A percentile compares a stretch with the other conserved stretches of the same genome.
Evolutionary conservation across 2,113 vertebrate genomes (phyloP).

Genomic region (Pampusana beccarii): DNA sequence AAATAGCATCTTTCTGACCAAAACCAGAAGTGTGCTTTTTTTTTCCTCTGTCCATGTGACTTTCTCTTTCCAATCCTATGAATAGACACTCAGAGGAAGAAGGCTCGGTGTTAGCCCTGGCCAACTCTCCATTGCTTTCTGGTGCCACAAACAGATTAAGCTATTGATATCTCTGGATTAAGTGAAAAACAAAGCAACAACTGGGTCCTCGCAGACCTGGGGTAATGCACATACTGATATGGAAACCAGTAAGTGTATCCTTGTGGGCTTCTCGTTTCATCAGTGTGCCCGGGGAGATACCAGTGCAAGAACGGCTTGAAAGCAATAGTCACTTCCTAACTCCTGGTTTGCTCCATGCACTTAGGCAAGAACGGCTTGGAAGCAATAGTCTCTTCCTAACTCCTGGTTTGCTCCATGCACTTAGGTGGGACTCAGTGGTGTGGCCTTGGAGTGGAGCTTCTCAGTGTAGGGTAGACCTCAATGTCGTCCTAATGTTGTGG

Average conservation of each 20-base stretch:
- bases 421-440: neutral
- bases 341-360: neutral
- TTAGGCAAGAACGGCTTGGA: neutral
- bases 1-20: neutral
- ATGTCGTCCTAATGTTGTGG: neutral
- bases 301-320: neutral
- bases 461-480: neutral
- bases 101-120: neutral
- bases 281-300: neutral
- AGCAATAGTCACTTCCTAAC: neutral
- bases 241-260: neutral
- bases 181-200: neutral
- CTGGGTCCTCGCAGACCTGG: neutral
- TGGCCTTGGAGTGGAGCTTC: neutral
- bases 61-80: neutral
- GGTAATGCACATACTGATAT: neutral
- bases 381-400: neutral
- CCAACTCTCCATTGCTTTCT: neutral
- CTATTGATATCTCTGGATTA: neutral
- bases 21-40: neutral
- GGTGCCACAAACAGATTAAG: neutral
- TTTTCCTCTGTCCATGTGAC: fast-evolving
- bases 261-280: neutral
- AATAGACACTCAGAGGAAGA: neutral
- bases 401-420: neutral